Evolutionary conservation across 2,113 vertebrate species (phyloP).

Genomic region (Ceuthmochares aereus): DNA sequence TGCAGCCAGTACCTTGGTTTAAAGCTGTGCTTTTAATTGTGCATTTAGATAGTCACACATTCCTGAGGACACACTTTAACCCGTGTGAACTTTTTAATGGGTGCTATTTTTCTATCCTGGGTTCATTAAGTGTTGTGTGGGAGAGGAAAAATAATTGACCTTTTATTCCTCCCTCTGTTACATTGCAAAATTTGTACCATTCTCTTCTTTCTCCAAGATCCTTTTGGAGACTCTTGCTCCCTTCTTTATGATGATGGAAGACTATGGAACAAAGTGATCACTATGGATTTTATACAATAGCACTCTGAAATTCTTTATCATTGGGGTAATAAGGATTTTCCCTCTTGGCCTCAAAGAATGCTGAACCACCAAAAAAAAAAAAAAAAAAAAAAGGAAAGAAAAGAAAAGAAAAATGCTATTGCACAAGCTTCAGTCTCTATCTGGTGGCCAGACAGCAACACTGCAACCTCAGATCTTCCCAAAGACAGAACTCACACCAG

Average conservation of each 20-base stretch:
- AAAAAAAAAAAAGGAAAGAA: background rate
- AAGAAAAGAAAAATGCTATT: background rate
- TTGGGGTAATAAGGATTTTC: background rate
- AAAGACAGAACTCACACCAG: background rate
- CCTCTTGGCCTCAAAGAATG: background rate
- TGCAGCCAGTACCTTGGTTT: background rate
- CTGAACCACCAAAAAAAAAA: background rate
- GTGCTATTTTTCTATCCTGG: background rate
- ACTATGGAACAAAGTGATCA: background rate
- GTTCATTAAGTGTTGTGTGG: background rate
- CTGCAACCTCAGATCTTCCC: background rate
- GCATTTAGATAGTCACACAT: background rate
- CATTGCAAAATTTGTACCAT: background rate
- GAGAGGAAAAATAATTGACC: background rate
- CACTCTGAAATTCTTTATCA: background rate
- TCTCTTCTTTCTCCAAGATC: background rate
- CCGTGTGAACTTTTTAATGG: background rate
- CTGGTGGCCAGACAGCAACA: conserved; percentile 54
- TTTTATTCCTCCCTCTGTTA: background rate
- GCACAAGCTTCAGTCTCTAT: conserved; percentile 59
- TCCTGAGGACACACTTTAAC: background rate
- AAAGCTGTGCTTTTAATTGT: background rate
- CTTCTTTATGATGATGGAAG: background rate
- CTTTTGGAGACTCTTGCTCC: background rate
- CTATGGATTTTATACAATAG: background rate